phyloP scores from a whole-genome alignment of 2,888 invertebrate species.

The Mythimna lalbum region DNA sequence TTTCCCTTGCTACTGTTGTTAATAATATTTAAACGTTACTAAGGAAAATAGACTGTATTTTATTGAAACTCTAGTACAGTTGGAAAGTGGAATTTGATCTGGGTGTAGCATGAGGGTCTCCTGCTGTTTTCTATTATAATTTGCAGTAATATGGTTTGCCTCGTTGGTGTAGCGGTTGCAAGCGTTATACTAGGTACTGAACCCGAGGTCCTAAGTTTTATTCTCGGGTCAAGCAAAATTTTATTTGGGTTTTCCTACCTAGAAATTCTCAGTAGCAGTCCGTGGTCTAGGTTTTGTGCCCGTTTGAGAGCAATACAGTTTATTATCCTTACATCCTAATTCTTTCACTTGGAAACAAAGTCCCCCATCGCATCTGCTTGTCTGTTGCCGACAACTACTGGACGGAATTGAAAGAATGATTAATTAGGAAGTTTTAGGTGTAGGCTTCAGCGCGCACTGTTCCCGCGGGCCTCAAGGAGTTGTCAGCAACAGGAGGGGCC shows the following conservation, averaged over 20 bases:
- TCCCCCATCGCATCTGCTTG: no score
- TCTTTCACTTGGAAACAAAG: no score
- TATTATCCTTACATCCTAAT: no score
- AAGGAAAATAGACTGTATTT: conserved; percentile 51
- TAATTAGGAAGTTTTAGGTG: no score
- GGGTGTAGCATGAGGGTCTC: conserved; percentile 16
- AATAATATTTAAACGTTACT: conserved; percentile 55
- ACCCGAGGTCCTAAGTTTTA: not conserved
- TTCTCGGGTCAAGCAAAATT: no score
- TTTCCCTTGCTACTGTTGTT: conserved; percentile 62
- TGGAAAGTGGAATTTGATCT: conserved; percentile 42
- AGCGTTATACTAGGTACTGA: no score
- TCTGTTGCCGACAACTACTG: no score
- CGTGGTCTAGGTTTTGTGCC: not conserved
- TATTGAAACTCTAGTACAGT: conserved; percentile 43
- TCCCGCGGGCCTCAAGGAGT: no score
- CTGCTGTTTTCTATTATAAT: conserved; percentile 34
- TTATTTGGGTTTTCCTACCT: not conserved
- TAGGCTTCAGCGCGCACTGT: no score
- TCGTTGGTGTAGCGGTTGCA: not conserved
- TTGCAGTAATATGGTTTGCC: conserved; percentile 1
- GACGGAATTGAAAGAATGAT: no score
- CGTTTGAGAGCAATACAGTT: not conserved
- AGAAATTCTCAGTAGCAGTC: not conserved
- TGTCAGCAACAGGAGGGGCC: no score